Base-by-base conservation (phyloP, 2,888 invertebrate species). In the Pachydiplax longipennis region DNA sequence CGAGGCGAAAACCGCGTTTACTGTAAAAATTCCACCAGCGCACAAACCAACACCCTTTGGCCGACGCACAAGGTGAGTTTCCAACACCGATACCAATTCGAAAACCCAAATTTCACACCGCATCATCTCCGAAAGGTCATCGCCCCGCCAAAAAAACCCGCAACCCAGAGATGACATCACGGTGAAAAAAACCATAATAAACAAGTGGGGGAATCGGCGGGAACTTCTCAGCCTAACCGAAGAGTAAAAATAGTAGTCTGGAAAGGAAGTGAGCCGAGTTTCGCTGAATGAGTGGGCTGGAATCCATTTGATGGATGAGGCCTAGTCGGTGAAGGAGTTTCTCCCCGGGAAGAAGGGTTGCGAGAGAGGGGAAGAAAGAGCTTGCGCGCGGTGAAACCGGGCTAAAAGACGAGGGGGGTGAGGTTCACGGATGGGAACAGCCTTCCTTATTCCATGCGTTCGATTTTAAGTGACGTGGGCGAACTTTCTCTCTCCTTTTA, bases 281-380 rank as follows among this genome's bases (percentile, higher is more conserved):
- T 61, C 37, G n/a, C 22, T n/a, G 61, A 65, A 61, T 65, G 87
- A 87, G 87, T 58, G 83, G 83, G 53, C 53, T 31, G 61, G 87
- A 65, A 58, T 58, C 87, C 65, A 61, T 87, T 61, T 87, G 87
- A 87, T 87, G 65, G 87, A 87, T 87, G 87, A 87, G 53, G 83
- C 83, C 31, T 80, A 15, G 80, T 80, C 35, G 80, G 80, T 37
- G 12, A 37, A 80, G 31, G 80, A 37, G 80, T 37, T 35, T 8
- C 13, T 18, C 37, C 35, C 15, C 0, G 15, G 81, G 40, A 48
- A 31, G 53, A 48, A 12, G 81, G 44, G 44, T 6, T 10, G 6
- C 8, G 44, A 8, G n/a, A 22, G 82, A 12, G 13, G 13, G 44
- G 3, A 53, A 4, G n/a, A 81, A n/a, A 12, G 44, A n/a, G 81